Evolutionary conservation across 2,888 invertebrate species (phyloP).

Genomic region (Protophormia terraenovae): DNA sequence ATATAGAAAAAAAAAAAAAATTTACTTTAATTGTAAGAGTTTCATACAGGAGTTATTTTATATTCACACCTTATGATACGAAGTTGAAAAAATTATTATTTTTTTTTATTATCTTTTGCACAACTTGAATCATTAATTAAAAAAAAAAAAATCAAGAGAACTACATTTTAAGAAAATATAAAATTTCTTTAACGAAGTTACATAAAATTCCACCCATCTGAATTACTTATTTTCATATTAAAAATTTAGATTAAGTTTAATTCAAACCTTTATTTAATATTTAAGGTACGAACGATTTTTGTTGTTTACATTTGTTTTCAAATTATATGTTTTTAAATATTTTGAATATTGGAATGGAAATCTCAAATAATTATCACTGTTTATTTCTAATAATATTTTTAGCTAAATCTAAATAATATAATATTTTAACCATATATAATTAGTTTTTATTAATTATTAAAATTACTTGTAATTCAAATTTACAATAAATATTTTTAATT

Average conservation of each 20-base stretch:
- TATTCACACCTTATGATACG: no score
- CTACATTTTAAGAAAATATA: no score
- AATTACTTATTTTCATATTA: no score
- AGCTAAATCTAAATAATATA: slow-evolving; percentile 51
- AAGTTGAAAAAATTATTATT: no score
- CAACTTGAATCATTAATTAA: no score
- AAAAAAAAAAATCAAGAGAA: no score
- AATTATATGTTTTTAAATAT: slow-evolving; percentile 36
- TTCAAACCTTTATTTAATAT: slow-evolving; percentile 52
- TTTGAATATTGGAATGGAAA: slow-evolving; percentile 65
- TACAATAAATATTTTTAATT: slow-evolving; percentile 26
- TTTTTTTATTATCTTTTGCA: no score
- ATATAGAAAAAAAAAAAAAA: no score
- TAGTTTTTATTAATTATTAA: slow-evolving; percentile 38
- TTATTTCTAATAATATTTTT: slow-evolving; percentile 42
- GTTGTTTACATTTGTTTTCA: slow-evolving; percentile 35
- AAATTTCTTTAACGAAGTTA: no score
- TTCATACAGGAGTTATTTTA: no score
- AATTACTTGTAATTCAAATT: slow-evolving; percentile 39
- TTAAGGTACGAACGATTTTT: slow-evolving; percentile 61
- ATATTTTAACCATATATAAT: slow-evolving; percentile 40
- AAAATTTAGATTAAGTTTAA: slow-evolving; percentile 3
- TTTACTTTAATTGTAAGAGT: no score
- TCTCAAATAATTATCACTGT: slow-evolving; percentile 62
- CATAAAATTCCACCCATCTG: no score